Conservation (phyloP, 2,113 vertebrate species). For the Tauraco erythrolophus region DNA sequence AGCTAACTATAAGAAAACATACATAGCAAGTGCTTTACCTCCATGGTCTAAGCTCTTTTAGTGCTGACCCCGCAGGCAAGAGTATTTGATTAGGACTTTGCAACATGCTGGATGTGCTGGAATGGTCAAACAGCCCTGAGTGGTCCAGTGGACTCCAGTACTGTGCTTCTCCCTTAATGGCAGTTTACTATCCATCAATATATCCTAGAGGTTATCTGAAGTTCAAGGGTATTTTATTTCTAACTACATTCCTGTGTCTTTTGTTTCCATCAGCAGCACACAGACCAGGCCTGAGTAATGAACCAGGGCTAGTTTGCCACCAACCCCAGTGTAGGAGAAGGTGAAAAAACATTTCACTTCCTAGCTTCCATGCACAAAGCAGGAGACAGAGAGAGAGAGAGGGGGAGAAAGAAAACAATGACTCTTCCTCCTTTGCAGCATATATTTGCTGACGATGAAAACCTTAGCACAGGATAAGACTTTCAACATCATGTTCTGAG, state of each 20-base stretch:
- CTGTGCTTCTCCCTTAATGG: slow-evolving; percentile 8
- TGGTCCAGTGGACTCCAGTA: not conserved
- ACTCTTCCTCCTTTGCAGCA: not conserved
- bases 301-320: not conserved
- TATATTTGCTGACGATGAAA: not conserved
- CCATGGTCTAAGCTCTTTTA: not conserved
- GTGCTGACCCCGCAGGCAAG: not conserved
- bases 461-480: not conserved
- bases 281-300: not conserved
- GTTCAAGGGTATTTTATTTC: not conserved
- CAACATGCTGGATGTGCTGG: not conserved
- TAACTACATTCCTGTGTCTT: not conserved
- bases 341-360: not conserved
- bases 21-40: not conserved
- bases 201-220: not conserved
- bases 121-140: not conserved
- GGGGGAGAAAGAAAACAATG: not conserved
- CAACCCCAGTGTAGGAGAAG: not conserved
- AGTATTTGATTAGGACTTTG: slow-evolving; percentile 2
- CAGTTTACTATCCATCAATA: slow-evolving; percentile 17
- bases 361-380: not conserved
- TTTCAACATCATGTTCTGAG: not conserved
- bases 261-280: not conserved
- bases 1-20: not conserved
- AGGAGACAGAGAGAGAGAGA: not conserved